Base-by-base conservation (phyloP, 2,113 vertebrate genomes). In the Fulmarus glacialis region DNA sequence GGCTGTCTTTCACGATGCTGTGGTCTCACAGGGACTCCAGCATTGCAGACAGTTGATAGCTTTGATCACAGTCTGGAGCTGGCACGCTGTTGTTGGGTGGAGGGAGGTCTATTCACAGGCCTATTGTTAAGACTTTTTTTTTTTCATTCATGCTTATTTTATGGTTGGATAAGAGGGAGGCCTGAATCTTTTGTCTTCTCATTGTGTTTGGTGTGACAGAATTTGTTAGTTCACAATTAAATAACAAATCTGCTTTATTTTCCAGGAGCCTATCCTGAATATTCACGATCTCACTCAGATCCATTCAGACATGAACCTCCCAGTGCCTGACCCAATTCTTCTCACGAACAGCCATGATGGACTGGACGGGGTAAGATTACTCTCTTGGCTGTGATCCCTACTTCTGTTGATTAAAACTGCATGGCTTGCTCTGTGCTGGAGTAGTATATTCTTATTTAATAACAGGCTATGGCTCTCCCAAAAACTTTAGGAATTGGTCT, bases 271-370 rank as follows among this genome's bases (percentile, higher is more conserved):
- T 14, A 98, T 99, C 94, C 98, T 99, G 97, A 99, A 99, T 97
- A 99, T 99, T 95, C 98, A 98, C 71, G 99, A 99, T 90, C 98
- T 99, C 92, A 99, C 99, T 97, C 99, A 99, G 96, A 99, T 99
- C 89, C 99, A 99, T 96, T 99, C 99, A 5, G 99, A 99, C 90
- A 99, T 99, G 96, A 99, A 99, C 95, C 98, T 99, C 95, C 99
- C 99, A 16, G 99, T 99, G 92, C 99, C 99, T 68, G 99, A 99
- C 97, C 99, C 99, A 93, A 99, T 99, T 98, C 97, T 99, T 77
- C 98, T 99, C 80, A 98, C 99, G 50, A 99, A 99, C 98, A 99
- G 99, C 96, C 99, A 99, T 0, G 99, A 99, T 93, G 99, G 99
- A 68, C 97, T 99, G 89, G 99, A 99, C 26, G 98, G 98, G 98